These are phyloP conservation scores for Charina bottae DNA, from an alignment of 2,113 vertebrate genomes.

Conservation along the genomic window DNA sequence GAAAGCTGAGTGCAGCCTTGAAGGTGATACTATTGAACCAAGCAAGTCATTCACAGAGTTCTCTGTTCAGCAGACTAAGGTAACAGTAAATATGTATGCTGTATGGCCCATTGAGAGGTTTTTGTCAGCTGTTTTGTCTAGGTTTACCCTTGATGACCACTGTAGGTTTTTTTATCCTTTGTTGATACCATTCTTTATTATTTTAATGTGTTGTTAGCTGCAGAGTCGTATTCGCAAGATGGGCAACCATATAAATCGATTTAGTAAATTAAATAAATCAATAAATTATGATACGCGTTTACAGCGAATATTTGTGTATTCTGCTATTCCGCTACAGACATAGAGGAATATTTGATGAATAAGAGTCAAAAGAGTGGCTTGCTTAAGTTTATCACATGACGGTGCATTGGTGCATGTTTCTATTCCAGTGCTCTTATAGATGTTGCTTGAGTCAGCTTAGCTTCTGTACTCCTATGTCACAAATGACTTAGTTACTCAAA, in stretches of 20 bases:
- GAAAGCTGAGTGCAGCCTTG: constrained; percentile 27
- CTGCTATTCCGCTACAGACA: not conserved
- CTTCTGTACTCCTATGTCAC: not conserved
- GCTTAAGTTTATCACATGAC: not conserved
- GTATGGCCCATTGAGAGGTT: not conserved
- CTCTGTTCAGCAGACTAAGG: constrained; percentile 31
- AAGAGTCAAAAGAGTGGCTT: not conserved
- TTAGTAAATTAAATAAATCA: not conserved
- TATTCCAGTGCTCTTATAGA: not conserved
- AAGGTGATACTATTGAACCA: constrained; percentile 16
- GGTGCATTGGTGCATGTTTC: not conserved
- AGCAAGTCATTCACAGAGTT: constrained; percentile 34
- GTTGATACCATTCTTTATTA: not conserved
- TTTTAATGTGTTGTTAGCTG: not conserved
- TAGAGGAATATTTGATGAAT: not conserved
- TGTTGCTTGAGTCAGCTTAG: too few species aligned
- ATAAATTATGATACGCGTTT: not conserved
- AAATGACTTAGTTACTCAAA: not conserved
- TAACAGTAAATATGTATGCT: constrained; percentile 48
- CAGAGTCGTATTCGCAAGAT: not conserved
- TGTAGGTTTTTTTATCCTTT: not conserved
- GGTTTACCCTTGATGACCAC: not conserved
- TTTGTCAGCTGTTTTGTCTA: not conserved
- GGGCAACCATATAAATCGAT: not conserved
- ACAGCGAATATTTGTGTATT: not conserved